A percentile compares a stretch with the other conserved stretches of the same genome.
phyloP scores from a whole-genome alignment of 2,113 vertebrate species.

The Pelmatolapia mariae region DNA sequence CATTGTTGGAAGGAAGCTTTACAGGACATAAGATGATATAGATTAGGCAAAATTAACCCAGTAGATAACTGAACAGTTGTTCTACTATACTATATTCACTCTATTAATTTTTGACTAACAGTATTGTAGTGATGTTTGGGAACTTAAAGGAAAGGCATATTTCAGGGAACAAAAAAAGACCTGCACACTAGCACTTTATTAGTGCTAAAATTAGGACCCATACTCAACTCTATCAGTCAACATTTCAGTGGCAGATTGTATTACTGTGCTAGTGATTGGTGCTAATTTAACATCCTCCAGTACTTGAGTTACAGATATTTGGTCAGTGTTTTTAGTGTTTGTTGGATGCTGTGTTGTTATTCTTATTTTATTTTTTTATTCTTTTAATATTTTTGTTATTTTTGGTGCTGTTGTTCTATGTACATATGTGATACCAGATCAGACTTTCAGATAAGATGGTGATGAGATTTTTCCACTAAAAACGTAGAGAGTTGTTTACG shows the following conservation, averaged over 20 bases:
- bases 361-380: not conserved
- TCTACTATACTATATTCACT: slow-evolving; percentile 5
- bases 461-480: not conserved
- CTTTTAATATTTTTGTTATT: not conserved
- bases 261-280: slow-evolving; percentile 36
- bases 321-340: not conserved
- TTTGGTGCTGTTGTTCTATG: slow-evolving; percentile 22
- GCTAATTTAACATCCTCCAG: slow-evolving; percentile 4
- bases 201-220: not conserved
- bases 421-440: not conserved
- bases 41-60: not conserved
- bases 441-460: not conserved
- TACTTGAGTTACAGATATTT: not conserved
- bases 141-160: not conserved
- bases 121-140: not conserved
- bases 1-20: not conserved
- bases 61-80: not conserved
- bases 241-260: not conserved
- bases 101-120: not conserved
- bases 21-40: not conserved
- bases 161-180: not conserved
- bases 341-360: not conserved
- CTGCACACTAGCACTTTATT: slow-evolving; percentile 49
- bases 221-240: not conserved
- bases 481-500: not conserved